phyloP scores from a whole-genome alignment of 2,888 invertebrate species.

The Notodonta dromedarius region DNA sequence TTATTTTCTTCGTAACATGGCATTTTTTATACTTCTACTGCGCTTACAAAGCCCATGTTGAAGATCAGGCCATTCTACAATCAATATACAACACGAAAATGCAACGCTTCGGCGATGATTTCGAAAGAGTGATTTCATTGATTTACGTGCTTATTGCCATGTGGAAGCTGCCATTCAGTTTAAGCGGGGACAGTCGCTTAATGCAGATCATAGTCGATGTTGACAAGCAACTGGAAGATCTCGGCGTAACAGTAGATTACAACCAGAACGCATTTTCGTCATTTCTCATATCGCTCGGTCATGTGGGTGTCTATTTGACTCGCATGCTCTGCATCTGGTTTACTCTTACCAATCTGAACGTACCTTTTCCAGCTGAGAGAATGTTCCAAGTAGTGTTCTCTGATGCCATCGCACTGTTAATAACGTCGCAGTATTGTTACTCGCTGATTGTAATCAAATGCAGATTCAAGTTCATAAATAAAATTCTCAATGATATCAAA shows the following conservation, averaged over 20 bases:
- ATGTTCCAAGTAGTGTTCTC: conserved; percentile 56
- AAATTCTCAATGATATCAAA: conserved; percentile 51
- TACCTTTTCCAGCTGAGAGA: conserved; percentile 51
- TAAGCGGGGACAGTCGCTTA: conserved; percentile 41
- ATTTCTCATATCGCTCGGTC: conserved; percentile 37
- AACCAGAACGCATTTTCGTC: conserved; percentile 40
- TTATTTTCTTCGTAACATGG: conserved; percentile 45
- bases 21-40: conserved; percentile 52
- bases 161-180: conserved; percentile 55
- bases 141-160: conserved; percentile 49
- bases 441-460: conserved; percentile 46
- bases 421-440: conserved; percentile 52
- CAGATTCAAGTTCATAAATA: conserved; percentile 58
- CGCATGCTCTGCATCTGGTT: conserved; percentile 53
- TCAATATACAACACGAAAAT: conserved; percentile 62
- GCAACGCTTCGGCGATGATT: conserved; percentile 62
- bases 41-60: conserved; percentile 43
- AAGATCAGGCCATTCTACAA: conserved; percentile 61
- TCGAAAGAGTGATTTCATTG: conserved; percentile 50
- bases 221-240: conserved; percentile 48
- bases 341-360: conserved; percentile 42
- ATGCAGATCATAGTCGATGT: conserved; percentile 50
- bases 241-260: conserved; percentile 53
- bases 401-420: conserved; percentile 50
- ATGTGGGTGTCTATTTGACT: conserved; percentile 40